Evolutionary conservation across 2,113 vertebrate species (phyloP), one percentile per base, ranked within the genome.

Genomic region (Neodon shergylaensis): DNA sequence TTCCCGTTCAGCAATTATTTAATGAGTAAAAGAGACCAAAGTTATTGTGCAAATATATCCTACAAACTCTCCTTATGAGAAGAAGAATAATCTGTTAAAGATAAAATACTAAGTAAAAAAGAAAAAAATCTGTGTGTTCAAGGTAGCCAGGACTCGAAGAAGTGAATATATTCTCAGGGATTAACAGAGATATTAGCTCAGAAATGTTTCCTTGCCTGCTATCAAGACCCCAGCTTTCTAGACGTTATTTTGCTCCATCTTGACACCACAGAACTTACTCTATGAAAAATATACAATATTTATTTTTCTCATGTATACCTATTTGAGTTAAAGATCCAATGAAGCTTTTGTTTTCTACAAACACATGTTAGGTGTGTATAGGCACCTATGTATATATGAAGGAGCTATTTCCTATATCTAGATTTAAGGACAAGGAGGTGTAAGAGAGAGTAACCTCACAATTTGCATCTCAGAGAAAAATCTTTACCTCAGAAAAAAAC

Each of bases 1-100:
- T 95, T 88, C n/a, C 70, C 49, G 81, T 44, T 85, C 10, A 39
- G 28, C 3, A 84, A 88, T 81, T 65, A 83, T 65, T 95, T 91
- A 68, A 92, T 88, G 39, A 93, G 1, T 87, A 63, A 88, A 92
- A 61, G 68, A 92, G 4, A 79, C 17, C 31, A 91, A 84, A 76
- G 42, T 58, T 49, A 68, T n/a, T 90, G 16, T 26, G 9, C 26
- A 31, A 31, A 22, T 72, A 7, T 82, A 12, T 73, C 16, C 16
- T 42, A 39, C 66, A 28, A 68, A 39, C 14, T 47, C 85, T 85
- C 19, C 16, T 14, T 65, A 61, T 8, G 44, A 11, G 24, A 92
- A 94, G 12, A 86, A 90, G 0, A 52, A 14, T 52, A 6, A 28
- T 82, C 61, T 91, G 49, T 47, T 81, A 86, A 90, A 61, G 63